Evolutionary conservation across 2,888 invertebrate species (phyloP).

Genomic region (Plagodis pulveraria): DNA sequence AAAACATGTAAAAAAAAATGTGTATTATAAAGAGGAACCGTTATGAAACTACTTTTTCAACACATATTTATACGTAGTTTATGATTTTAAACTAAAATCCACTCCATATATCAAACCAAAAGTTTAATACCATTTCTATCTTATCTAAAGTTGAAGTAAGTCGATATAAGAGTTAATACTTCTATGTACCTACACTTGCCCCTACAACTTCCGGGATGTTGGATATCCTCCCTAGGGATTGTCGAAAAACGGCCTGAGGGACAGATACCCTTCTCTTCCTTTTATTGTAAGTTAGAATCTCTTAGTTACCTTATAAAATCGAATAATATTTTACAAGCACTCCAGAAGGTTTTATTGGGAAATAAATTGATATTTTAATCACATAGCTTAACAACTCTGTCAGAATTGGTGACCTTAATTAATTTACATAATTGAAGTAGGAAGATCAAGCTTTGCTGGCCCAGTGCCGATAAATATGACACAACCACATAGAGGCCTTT

Average conservation of each 20-base stretch:
- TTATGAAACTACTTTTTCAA: too few species aligned
- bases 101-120: too few species aligned
- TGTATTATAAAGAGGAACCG: too few species aligned
- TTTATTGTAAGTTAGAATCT: conserved; percentile 24
- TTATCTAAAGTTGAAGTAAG: conserved; percentile 2
- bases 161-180: conserved; percentile 8
- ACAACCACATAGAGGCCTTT: too few species aligned
- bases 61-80: too few species aligned
- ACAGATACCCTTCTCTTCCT: conserved; percentile 22
- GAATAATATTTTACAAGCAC: conserved; percentile 15
- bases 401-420: too few species aligned
- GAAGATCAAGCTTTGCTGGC: too few species aligned
- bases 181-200: conserved; percentile 16
- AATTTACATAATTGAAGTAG: too few species aligned
- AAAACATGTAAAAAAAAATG: too few species aligned
- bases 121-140: background rate
- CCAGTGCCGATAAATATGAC: too few species aligned
- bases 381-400: too few species aligned
- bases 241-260: conserved; percentile 27
- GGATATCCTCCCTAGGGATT: conserved; percentile 24
- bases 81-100: too few species aligned
- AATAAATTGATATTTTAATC: conserved; percentile 1
- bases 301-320: conserved; percentile 9
- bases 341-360: conserved; percentile 3
- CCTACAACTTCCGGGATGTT: conserved; percentile 25